Evolutionary conservation across 2,113 vertebrate species (phyloP).

Genomic region (Rhizomys pruinosus): DNA sequence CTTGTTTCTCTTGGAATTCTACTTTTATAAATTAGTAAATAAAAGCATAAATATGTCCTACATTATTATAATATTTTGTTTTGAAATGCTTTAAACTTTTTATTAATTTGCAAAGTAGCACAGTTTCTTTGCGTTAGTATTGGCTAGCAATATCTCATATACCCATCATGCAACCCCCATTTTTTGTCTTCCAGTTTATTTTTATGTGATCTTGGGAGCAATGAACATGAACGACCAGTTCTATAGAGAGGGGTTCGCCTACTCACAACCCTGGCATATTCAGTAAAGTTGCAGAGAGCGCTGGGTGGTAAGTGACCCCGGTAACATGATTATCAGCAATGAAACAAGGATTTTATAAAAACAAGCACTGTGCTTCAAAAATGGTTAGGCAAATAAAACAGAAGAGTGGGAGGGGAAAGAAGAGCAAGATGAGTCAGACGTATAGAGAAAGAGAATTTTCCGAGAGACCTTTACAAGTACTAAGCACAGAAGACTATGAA

Average conservation of each 20-base stretch:
- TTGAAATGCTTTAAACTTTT: slow-evolving; percentile 8
- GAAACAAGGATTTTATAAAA: background rate
- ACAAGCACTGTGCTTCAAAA: background rate
- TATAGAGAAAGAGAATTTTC: background rate
- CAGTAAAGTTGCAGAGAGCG: background rate
- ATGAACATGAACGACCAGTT: background rate
- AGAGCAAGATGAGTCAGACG: background rate
- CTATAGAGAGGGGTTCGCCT: background rate
- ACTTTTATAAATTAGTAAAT: slow-evolving; percentile 18
- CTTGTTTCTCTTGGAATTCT: background rate
- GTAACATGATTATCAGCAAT: background rate
- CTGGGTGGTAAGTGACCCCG: background rate
- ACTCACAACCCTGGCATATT: background rate
- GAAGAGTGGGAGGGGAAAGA: background rate
- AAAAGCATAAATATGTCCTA: too few relatives aligned
- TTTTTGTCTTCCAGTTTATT: background rate
- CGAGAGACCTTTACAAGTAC: background rate
- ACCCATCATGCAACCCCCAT: background rate
- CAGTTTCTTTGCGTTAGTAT: background rate
- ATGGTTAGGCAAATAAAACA: background rate
- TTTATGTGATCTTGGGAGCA: background rate
- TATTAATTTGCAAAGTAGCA: background rate
- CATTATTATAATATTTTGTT: background rate
- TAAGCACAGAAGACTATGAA: slow-evolving; percentile 4
- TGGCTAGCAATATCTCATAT: background rate